Base-by-base conservation (phyloP, 2,797 vertebrate species). In the Macrochelys suwanniensis region DNA sequence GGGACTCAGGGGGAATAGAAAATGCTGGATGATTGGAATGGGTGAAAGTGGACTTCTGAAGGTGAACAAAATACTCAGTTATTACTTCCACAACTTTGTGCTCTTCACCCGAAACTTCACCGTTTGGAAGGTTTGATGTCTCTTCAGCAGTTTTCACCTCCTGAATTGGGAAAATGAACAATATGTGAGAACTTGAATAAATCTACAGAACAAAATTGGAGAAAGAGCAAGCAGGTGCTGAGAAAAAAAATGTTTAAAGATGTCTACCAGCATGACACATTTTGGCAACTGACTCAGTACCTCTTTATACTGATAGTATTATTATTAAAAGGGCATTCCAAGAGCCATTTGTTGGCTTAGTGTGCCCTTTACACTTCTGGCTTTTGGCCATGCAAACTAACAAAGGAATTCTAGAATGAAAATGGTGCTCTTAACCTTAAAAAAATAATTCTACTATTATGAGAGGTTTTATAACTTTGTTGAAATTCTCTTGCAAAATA, bases 101-200 rank as follows among this genome's bases (percentile, higher is more conserved):
- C 4, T 94, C 95, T 98, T 99, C 98, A 97, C 98, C 97, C 16
- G 74, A 91, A 80, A 97, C 95, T 8, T 97, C 98, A 53, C 98
- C 98, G 5, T 98, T 99, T 96, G 98, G 98, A 94, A 98, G 94
- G 76, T 98, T 96, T 87, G 92, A 71, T 3, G 89, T 86, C 93
- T 95, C 98, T 97, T 77, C 86, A 0, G 95, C 92, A 77, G 97
- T 96, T 83, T 97, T 92, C 65, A 97, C 97, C 95, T 98, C 98
- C 98, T 98, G 97, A 85, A 68, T 92, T 53, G 81, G 93, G 7
- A 68, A 97, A 98, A 89, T 50, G 77, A 87, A 97, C 28, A 95
- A 80, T 3, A 61, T 45, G 33, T 78, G 77, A 96, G 68, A 45
- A 87, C 57, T 61, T 49, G 56, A 84, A 83, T 31, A 59, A 80